These are phyloP conservation scores for Aspidapion aeneum DNA, from an alignment of 2,888 invertebrate genomes.

Conservation along the genomic window DNA sequence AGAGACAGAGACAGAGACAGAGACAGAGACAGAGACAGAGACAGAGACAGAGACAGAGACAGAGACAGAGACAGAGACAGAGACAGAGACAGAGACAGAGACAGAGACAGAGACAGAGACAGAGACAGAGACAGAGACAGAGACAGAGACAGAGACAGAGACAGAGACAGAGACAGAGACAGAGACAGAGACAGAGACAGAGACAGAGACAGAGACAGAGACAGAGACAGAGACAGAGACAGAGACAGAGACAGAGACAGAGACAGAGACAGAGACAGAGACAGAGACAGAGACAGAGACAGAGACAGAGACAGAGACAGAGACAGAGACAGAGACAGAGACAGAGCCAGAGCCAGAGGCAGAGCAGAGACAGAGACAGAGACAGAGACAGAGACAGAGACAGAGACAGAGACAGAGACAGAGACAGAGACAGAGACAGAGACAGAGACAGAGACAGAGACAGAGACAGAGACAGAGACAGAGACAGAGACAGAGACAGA, in stretches of 20 bases:
- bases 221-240: slow-evolving; percentile 10
- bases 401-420: slow-evolving; percentile 9
- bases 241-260: slow-evolving; percentile 8
- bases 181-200: slow-evolving; percentile 8
- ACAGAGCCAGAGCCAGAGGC: slow-evolving; percentile 10
- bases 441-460: slow-evolving; percentile 10
- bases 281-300: slow-evolving; percentile 11
- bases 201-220: slow-evolving; percentile 11
- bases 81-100: slow-evolving; percentile 12
- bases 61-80: slow-evolving; percentile 7
- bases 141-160: slow-evolving; percentile 11
- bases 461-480: slow-evolving; percentile 9
- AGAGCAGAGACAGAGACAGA: slow-evolving; percentile 9
- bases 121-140: slow-evolving; percentile 11
- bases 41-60: slow-evolving; percentile 12
- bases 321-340: slow-evolving; percentile 12
- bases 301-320: slow-evolving; percentile 12
- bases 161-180: slow-evolving; percentile 11
- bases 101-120: slow-evolving; percentile 11
- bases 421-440: slow-evolving; percentile 11
- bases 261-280: slow-evolving; percentile 8
- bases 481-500: slow-evolving; percentile 9
- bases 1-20: slow-evolving; percentile 9
- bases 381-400: slow-evolving; percentile 11
- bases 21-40: slow-evolving; percentile 9